Conservation (phyloP, 2,797 vertebrate genomes). For the Enoplosus armatus region DNA sequence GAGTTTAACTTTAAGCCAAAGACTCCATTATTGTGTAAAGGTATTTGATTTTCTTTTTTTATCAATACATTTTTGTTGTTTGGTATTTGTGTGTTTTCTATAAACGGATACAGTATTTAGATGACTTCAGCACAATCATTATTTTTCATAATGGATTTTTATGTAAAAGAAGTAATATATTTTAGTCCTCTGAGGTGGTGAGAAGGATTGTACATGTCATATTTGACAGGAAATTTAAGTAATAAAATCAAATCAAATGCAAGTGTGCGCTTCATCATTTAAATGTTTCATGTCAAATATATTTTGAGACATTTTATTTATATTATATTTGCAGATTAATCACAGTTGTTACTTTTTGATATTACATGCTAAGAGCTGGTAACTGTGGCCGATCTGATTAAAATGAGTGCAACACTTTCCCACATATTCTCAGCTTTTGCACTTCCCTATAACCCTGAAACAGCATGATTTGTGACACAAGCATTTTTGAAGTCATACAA, state of each 20-base stretch:
- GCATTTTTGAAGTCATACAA: background rate
- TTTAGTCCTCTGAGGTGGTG: slow-evolving; percentile 63
- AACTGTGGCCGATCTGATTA: background rate
- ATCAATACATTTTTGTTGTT: slow-evolving; percentile 37
- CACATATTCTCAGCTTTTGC: background rate
- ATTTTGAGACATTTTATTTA: background rate
- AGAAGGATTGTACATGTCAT: slow-evolving; percentile 44
- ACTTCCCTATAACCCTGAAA: background rate
- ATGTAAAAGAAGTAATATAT: slow-evolving; percentile 84
- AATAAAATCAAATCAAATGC: slow-evolving; percentile 41
- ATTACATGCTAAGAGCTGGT: background rate
- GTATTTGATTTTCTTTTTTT: slow-evolving; percentile 24
- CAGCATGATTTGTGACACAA: background rate
- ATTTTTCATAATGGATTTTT: slow-evolving; percentile 77
- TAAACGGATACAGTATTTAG: slow-evolving; percentile 56
- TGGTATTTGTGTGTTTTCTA: slow-evolving; percentile 66
- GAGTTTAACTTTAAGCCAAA: slow-evolving; percentile 63
- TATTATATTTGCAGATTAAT: background rate
- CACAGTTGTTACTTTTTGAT: background rate
- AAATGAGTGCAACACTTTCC: background rate
- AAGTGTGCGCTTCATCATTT: slow-evolving; percentile 23
- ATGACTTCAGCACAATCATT: slow-evolving; percentile 51
- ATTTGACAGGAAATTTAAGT: slow-evolving; percentile 62
- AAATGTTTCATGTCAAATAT: background rate
- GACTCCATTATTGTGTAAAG: slow-evolving; percentile 52